These are phyloP conservation scores for Echinarachnius parma DNA, from an alignment of 53 echinoderm and acorn worm species.

Conservation along the genomic window DNA sequence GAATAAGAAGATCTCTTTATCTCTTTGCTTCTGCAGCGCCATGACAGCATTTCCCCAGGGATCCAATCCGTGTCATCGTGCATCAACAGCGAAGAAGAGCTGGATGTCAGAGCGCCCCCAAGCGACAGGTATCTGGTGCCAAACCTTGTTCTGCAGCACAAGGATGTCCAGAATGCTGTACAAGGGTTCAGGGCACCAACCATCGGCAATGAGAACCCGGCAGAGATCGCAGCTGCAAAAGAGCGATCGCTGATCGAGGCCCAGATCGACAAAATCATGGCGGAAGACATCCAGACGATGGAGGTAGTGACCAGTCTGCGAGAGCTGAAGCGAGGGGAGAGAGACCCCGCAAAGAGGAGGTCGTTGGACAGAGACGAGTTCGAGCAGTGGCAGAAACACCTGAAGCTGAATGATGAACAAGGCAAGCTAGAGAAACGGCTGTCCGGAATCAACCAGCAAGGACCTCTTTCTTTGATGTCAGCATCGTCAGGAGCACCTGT, in stretches of 20 bases:
- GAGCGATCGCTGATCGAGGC: not conserved
- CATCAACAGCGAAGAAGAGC: slow-evolving; percentile 20
- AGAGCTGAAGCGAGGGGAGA: not conserved
- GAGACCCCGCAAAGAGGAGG: not conserved
- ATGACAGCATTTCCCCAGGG: no score
- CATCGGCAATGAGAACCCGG: not conserved
- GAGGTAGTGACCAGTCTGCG: slow-evolving; percentile 22
- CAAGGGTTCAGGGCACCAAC: no score
- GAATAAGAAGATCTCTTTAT: no score
- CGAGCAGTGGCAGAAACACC: not conserved
- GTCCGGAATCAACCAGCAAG: no score
- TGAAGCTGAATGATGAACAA: not conserved
- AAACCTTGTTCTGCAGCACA: no score
- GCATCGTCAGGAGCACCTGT: no score
- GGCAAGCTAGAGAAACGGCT: not conserved
- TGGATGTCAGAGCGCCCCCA: slow-evolving; percentile 31
- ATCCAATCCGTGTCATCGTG: no score
- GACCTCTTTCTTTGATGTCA: no score
- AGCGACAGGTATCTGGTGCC: not conserved
- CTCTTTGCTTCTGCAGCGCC: no score
- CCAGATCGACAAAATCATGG: not conserved
- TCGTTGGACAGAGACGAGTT: slow-evolving; percentile 2
- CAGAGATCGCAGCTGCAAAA: not conserved
- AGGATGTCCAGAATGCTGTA: no score
- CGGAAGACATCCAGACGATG: slow-evolving; percentile 11